Percentiles rank a stretch among this genome's conserved stretches.
These are phyloP conservation scores for Drosophila funebris DNA, from an alignment of 1,140 invertebrate genomes.

Conservation along the genomic window DNA sequence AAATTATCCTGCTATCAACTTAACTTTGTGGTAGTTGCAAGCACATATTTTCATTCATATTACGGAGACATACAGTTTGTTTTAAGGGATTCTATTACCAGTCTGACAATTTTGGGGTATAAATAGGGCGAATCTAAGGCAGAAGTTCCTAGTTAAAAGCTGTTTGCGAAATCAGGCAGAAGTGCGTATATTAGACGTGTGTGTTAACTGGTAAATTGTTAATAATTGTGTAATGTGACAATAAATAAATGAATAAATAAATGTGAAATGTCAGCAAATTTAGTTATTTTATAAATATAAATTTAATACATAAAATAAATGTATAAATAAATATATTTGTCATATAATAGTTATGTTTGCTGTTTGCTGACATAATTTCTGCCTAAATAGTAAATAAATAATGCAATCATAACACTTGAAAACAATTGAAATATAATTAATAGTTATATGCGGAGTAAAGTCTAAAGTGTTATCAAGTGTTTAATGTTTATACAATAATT, in stretches of 20 bases:
- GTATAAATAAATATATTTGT: no score
- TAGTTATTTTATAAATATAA: no score
- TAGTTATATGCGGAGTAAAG: background rate
- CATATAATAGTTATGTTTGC: no score
- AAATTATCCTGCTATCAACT: background rate
- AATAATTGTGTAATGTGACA: background rate
- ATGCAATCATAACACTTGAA: no score
- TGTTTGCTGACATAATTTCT: no score
- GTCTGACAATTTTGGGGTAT: conserved; percentile 42
- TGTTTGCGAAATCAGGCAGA: conserved; percentile 15
- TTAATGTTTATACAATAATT: background rate
- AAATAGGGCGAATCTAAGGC: conserved; percentile 55
- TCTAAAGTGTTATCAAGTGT: background rate
- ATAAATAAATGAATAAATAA: background rate
- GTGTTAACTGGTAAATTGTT: conserved; percentile 18
- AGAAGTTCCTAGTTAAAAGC: conserved; percentile 42
- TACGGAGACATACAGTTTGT: conserved; percentile 40
- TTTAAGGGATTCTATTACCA: conserved; percentile 41
- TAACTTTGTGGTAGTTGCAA: background rate
- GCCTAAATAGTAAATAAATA: no score
- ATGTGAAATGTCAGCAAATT: background rate
- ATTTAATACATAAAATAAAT: background rate
- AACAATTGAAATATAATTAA: no score
- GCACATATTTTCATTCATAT: conserved; percentile 28
- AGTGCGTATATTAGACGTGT: background rate